Percentiles rank a stretch among this genome's conserved stretches.
These are phyloP conservation scores for Aix galericulata DNA, from an alignment of 2,113 vertebrate species.

Conservation along the genomic window DNA sequence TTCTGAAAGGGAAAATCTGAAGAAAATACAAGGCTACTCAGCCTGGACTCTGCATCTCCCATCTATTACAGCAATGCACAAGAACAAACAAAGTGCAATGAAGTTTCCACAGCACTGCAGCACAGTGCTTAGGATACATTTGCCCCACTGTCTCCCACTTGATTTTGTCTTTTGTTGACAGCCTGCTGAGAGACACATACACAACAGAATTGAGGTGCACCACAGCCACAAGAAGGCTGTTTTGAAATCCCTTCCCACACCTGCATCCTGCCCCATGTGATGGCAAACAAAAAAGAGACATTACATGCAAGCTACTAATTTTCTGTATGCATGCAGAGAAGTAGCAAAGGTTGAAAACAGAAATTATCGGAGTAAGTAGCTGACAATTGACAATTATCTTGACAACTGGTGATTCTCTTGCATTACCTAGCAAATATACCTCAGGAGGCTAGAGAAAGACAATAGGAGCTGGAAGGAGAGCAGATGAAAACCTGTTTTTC, in stretches of 20 bases:
- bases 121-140: neutral
- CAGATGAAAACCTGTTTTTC: neutral
- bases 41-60: neutral
- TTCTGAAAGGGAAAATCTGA: constrained; percentile 27
- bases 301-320: neutral
- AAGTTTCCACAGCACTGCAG: neutral
- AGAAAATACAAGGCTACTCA: neutral
- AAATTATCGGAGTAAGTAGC: neutral
- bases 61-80: neutral
- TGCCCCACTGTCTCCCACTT: neutral
- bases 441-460: neutral
- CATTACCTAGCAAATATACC: neutral
- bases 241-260: neutral
- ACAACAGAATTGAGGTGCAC: neutral
- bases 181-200: neutral
- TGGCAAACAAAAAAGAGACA: neutral
- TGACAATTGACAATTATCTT: neutral
- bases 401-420: neutral
- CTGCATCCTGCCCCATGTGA: neutral
- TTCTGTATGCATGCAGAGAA: neutral
- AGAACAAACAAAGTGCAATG: neutral
- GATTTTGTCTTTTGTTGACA: neutral
- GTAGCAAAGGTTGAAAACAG: neutral
- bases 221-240: neutral
- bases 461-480: neutral